Base-by-base conservation (phyloP, 2,797 vertebrate species). In the Hozukius guyotensis region DNA sequence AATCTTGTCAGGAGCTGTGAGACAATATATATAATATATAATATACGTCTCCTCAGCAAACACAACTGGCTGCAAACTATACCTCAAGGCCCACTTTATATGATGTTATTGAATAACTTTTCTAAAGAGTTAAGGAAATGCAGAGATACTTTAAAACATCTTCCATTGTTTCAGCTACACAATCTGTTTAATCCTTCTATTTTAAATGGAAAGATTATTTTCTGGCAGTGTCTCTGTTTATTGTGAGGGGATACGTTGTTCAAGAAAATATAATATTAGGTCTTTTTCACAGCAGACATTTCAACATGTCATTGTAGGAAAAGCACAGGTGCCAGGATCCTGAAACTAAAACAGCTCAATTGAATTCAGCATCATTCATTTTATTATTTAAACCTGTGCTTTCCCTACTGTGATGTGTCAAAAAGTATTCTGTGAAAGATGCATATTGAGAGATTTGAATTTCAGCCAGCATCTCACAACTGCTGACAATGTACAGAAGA, bases 21-120 rank as follows among this genome's bases (percentile, higher is more conserved):
- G 78, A 69, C 61, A 63, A 32, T 53, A 16, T n/a, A 53, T 53
- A 16, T 31, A 53, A 52, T 53, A 75, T 75, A 66, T 16, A 64
- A 63, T 67, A 63, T 67, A 32, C 53, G 71, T 62, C 65, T 75
- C 61, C 65, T 67, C 76, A 32, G 59, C 77, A 77, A 57, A 83
- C 60, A 77, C 73, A 78, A 70, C 73, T 72, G 66, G 8, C 25
- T 31, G 34, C 70, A 53, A 60, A 61, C 38, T 49, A 75, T 59
- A 57, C 24, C 53, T 65, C 27, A 46, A 63, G 56, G 59, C 62
- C 65, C 65, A 64, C n/a, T 73, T 57, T 64, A 71, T 56, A 62
- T 76, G 20, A 61, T 38, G 32, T 16, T 74, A 14, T 61, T 27
- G 12, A 42, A 71, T 14, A 25, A 32, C 22, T 71, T 83, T 72